Base-by-base conservation (phyloP, 2,797 vertebrate genomes). In the Sebastes iracundus region DNA sequence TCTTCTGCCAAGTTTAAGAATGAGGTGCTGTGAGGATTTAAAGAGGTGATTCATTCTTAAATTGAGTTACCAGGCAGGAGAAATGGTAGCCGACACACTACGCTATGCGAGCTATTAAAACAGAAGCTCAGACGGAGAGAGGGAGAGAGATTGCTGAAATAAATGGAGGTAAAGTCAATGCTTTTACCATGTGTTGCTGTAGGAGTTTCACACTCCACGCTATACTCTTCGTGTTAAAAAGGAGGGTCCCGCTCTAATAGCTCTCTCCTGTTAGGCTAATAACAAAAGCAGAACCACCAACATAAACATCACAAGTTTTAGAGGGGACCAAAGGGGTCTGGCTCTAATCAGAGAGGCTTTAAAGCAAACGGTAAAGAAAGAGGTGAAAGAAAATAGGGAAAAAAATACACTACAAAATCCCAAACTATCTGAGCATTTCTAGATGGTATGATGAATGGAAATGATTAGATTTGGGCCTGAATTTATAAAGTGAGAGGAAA, bases 141-240 rank as follows among this genome's bases (percentile, higher is more conserved):
- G 62, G 22, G 56, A 72, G 75, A 59, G 82, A 67, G 77, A 91
- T 84, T 78, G 84, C 70, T 84, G 59, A 87, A 94, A 87, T 89
- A 90, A 93, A 90, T 59, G 64, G 53, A 87, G 71, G 84, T 58
- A 56, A 85, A 83, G 86, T 90, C 76, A 76, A 96, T 90, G 85
- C 5, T 46, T 95, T 93, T 86, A 88, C 89, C 95, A 96, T 93
- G 81, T 95, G 95, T 93, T 93, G 92, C 87, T 76, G 67, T 23
- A 56, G 68, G 79, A 82, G 77, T 68, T 81, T 84, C 75, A 83
- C 89, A 82, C 89, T 88, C 84, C 72, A 80, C 79, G 83, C 85
- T 52, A 46, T 46, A 30, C 77, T 86, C 68, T 35, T 62, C 33
- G 88, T 85, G 87, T 92, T 87, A 92, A 92, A 89, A 85, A 28